Evolutionary conservation across 2,797 vertebrate genomes (phyloP), one percentile per base, ranked within the genome.

Genomic region (Melopsittacus undulatus): DNA sequence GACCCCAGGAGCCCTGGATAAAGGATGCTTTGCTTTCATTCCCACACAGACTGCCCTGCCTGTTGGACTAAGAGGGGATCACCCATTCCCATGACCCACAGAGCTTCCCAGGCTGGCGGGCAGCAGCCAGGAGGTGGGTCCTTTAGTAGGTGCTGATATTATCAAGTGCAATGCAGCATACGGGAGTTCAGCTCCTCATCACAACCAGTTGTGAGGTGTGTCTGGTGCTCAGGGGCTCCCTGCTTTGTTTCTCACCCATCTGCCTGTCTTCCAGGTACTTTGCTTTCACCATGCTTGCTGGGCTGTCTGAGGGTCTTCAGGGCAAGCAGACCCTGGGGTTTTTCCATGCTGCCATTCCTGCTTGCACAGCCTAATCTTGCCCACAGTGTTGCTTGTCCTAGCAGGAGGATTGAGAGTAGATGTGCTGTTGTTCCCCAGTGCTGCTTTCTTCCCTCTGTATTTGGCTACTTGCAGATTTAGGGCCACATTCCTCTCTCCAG

Each of bases 101-200:
- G 63, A 73, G 80, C 70, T 91, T 66, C 74, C 80, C 1, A 1
- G 89, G 89, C 86, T 94, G 84, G 59, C 9, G 4, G 94, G 89
- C 90, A 93, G 87, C 91, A 93, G 86, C 79, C 74, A 4, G 91
- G 89, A 88, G 62, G 80, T n/a, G 93, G 96, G 91, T 94, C 89
- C 79, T 88, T 90, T 64, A 48, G 62, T 91, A 57, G 94, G 96
- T 95, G 92, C 94, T 96, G 89, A 92, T 83, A 21, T 87, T 89
- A 82, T 30, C 87, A 96, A 95, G 91, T 96, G 87, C 94, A 96
- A 95, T 97, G 61, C 88, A 80, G 56, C 46, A 82, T 34, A 67
- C 40, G 85, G 92, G 91, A 94, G 94, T 51, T 92, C 80, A 84
- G 83, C 92, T 96, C 80, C 95, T 95, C 90, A 57, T 40, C 72